These are phyloP conservation scores for Nanorana parkeri DNA, from an alignment of 2,113 vertebrate species.

Conservation along the genomic window DNA sequence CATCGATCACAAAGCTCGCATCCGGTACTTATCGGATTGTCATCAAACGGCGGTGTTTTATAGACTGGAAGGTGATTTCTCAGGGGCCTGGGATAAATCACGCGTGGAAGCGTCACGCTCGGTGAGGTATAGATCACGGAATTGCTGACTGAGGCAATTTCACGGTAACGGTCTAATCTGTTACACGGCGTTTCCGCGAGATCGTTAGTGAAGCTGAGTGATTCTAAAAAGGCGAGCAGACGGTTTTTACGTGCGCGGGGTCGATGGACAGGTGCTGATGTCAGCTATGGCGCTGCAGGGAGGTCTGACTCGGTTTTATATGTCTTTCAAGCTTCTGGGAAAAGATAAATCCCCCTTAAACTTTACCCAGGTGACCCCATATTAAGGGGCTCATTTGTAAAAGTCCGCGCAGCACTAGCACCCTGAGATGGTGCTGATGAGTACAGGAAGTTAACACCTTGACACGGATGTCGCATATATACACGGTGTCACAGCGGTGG, in stretches of 20 bases:
- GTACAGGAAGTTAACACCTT: too few relatives aligned
- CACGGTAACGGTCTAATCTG: neutral
- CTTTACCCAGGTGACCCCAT: too few relatives aligned
- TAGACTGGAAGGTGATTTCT: constrained; percentile 19
- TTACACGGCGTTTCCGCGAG: neutral
- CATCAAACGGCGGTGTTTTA: constrained; percentile 4
- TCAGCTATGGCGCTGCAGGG: neutral
- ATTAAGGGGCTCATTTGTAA: too few relatives aligned
- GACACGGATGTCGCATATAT: too few relatives aligned
- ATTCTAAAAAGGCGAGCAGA: neutral
- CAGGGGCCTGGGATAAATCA: constrained; percentile 23
- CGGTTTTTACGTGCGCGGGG: too few relatives aligned
- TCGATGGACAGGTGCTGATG: neutral
- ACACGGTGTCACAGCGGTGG: too few relatives aligned
- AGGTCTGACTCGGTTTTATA: too few relatives aligned
- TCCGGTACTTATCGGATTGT: constrained; percentile 22
- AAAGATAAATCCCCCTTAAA: too few relatives aligned
- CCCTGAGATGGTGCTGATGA: too few relatives aligned
- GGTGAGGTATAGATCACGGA: constrained; percentile 10
- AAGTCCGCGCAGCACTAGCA: too few relatives aligned
- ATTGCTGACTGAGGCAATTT: constrained; percentile 30
- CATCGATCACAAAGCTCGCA: neutral
- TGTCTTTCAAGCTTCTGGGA: too few relatives aligned
- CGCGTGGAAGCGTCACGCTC: neutral
- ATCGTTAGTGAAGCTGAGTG: constrained; percentile 4